Base-by-base conservation (phyloP, 2,113 vertebrate genomes). In the Telmatochromis sp. region DNA sequence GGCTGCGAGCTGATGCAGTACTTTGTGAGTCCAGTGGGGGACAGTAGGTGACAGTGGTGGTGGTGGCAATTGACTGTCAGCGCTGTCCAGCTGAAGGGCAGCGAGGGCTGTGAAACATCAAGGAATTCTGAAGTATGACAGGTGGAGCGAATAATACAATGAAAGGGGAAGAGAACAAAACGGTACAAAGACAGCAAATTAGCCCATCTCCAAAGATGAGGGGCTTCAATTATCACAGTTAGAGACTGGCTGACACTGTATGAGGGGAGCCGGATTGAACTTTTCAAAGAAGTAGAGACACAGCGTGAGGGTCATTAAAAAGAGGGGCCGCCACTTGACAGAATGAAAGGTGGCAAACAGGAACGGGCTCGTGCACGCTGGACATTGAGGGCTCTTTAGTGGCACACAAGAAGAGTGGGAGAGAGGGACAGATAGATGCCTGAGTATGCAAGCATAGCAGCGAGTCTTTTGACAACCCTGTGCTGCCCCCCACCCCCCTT, bases 141-240 rank as follows among this genome's bases (percentile, higher is more conserved):
- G 93, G 91, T 92, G 92, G 91, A 93, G 91, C 89, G 90, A 92
- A 58, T 86, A 90, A 93, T 93, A 79, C 35, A 80, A 65, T 73
- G 83, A 89, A 90, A 93, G 85, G 80, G 9, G 53, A 80, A 45
- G 63, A 79, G 87, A 85, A 93, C 89, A 92, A 91, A 90, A 88
- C 28, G 68, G 81, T 53, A 94, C 92, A 95, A 91, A 94, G 73
- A 89, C 82, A 31, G 90, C 81, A 94, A 94, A 94, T 94, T 91
- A 94, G 87, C 82, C 84, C 82, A 87, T 92, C 91, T 91, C 65
- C 31, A 92, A 92, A 91, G 89, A 94, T 86, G 89, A 93, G 94
- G 54, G 78, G 81, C 86, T 87, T 94, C 93, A 94, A 94, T 95
- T 95, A 96, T 95, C 95, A 89, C 92, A 87, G 90, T 87, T 81